Base-by-base conservation (phyloP, 2,113 vertebrate genomes). In the Actinemys pallida region DNA sequence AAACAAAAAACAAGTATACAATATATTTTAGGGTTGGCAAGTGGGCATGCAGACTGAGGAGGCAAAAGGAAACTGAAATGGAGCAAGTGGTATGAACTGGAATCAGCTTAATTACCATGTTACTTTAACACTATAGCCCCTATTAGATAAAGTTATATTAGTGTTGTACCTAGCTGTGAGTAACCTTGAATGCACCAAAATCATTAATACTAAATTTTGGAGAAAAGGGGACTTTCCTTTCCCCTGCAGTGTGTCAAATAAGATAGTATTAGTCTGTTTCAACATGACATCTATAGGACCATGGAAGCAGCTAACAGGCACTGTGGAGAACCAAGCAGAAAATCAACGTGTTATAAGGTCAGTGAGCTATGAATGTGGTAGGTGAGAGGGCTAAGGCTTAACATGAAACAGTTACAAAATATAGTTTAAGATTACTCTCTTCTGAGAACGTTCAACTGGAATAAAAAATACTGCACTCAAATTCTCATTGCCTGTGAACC, bases 281-380 rank as follows among this genome's bases (percentile, higher is more conserved):
- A 95, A 88, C 17, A 35, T 16, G 29, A 81, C 82, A 90, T 31
- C 45, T 53, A 78, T 11, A 62, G 9, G 27, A 89, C 24, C 80
- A 81, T 87, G 90, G 69, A 89, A 95, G 94, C 62, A 90, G 4
- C 10, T 19, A 89, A 76, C 31, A 96, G 84, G 83, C 92, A 87
- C 0, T 42, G 49, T 62, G 80, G 88, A 76, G 81, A 91, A 96
- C 94, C 94, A 92, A 81, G 90, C 69, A 35, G 69, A 53, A 93
- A 92, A 94, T 47, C 62, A 69, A 62, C 1, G 2, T 89, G 89
- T 89, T 87, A 93, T 89, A 89, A 94, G 62, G 72, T 79, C 42
- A 93, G 45, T 0, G 1, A 92, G 19, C 82, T 5, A 0, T 42
- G 57, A 86, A 83, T 54, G 79, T 5, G 1, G 76, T 19, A 86